Percentiles rank a stretch among this genome's conserved stretches.
These are phyloP conservation scores for Eriosoma lanigerum DNA, from an alignment of 1,140 invertebrate genomes.

Conservation along the genomic window DNA sequence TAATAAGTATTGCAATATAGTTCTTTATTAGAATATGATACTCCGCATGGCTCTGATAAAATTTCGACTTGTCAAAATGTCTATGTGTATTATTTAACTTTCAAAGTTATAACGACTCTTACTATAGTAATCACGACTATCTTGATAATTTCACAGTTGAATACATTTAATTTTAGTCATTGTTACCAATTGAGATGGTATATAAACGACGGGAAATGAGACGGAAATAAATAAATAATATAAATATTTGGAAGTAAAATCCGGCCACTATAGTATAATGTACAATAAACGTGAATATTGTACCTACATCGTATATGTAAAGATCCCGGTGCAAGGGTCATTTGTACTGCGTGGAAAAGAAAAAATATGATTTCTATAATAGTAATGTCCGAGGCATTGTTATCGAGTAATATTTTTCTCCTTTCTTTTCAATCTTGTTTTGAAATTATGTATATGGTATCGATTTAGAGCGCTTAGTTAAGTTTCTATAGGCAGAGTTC, in stretches of 20 bases:
- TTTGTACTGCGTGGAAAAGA: neutral
- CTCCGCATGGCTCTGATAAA: no score
- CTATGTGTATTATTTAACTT: neutral
- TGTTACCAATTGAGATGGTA: neutral
- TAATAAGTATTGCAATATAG: no score
- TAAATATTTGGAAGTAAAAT: neutral
- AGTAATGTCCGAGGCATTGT: constrained; percentile 2
- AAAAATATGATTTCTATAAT: constrained; percentile 21
- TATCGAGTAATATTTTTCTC: neutral
- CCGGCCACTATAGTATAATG: neutral
- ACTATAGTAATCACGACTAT: no score
- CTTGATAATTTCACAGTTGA: neutral
- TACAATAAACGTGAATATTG: neutral
- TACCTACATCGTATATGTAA: neutral
- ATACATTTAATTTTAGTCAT: constrained; percentile 10
- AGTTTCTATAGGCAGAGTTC: neutral
- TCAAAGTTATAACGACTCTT: neutral
- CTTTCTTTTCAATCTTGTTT: neutral
- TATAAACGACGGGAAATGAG: neutral
- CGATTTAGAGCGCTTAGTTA: constrained; percentile 27
- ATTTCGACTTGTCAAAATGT: no score
- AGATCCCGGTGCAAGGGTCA: neutral
- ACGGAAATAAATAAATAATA: neutral
- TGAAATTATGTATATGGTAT: neutral
- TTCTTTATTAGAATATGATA: no score